These are phyloP conservation scores for Drosophila mimica DNA, from an alignment of 2,888 invertebrate species.

Conservation along the genomic window DNA sequence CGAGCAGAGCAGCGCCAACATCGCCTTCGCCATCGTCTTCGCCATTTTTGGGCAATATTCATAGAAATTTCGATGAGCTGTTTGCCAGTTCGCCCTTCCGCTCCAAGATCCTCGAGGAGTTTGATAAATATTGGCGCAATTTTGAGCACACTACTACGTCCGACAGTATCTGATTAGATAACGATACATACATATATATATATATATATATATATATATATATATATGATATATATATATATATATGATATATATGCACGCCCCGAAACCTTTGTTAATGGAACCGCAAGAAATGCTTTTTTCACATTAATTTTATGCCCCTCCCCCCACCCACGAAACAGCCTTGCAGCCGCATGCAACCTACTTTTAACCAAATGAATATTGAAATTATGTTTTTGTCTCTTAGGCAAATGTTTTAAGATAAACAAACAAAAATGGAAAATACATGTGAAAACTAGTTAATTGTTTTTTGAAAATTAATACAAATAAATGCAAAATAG, in stretches of 20 bases:
- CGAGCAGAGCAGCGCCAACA: conserved; percentile 27
- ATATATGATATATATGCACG: conserved; percentile 12
- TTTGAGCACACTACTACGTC: conserved; percentile 63
- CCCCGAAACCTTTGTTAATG: conserved; percentile 56
- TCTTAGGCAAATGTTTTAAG: conserved; percentile 27
- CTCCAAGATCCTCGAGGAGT: conserved; percentile 78
- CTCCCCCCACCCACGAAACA: background rate
- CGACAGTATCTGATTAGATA: conserved; percentile 45
- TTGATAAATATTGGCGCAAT: conserved; percentile 82
- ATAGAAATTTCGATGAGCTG: conserved; percentile 75
- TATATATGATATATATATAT: conserved; percentile 1
- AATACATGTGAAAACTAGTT: conserved; percentile 48
- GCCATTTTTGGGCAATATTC: conserved; percentile 58
- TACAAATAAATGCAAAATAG: conserved; percentile 43
- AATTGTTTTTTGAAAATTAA: conserved; percentile 50
- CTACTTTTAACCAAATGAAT: conserved; percentile 47
- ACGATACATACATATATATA: conserved; percentile 6
- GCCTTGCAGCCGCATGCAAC: conserved; percentile 64
- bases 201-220: conserved; percentile 3
- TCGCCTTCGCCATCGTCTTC: conserved; percentile 25
- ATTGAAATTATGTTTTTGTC: conserved; percentile 43
- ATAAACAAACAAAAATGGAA: conserved; percentile 32
- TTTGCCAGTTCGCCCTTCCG: conserved; percentile 81
- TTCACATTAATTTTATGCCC: conserved; percentile 17
- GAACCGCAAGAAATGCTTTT: conserved; percentile 59